A percentile compares a stretch with the other conserved stretches of the same genome.
Conservation (phyloP, 2,113 vertebrate species). For the Hypanus sabinus region DNA sequence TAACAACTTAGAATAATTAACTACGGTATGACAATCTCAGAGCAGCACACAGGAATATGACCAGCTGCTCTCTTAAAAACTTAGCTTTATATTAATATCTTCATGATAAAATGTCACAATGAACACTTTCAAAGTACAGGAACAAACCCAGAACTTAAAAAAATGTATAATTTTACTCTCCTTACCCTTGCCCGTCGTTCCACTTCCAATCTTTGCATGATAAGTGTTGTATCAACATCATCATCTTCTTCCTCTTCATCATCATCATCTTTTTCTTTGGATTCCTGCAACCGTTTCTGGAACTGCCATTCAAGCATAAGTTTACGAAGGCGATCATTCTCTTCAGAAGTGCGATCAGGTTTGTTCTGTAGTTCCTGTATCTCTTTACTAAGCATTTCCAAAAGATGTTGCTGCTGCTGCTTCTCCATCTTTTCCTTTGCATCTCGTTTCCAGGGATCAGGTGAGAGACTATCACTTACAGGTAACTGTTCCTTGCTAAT, state of each 20-base stretch:
- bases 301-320: conserved; percentile 99
- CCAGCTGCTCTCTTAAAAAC: not conserved
- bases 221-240: conserved; percentile 86
- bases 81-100: not conserved
- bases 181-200: conserved; percentile 96
- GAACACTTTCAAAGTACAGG: conserved; percentile 1
- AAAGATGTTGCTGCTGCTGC: conserved; percentile 93
- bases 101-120: not conserved
- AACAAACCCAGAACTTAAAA: not conserved
- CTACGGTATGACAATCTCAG: not conserved
- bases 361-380: conserved; percentile 90
- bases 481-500: conserved; percentile 85
- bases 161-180: conserved; percentile 39
- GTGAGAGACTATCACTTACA: conserved; percentile 84
- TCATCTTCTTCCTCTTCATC: conserved; percentile 90
- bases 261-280: conserved; percentile 83
- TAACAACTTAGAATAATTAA: not conserved
- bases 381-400: conserved; percentile 90
- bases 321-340: conserved; percentile 86
- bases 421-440: conserved; percentile 95
- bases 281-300: conserved; percentile 92
- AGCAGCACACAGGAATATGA: not conserved
- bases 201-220: conserved; percentile 93
- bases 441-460: conserved; percentile 94
- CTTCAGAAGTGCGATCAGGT: conserved; percentile 78